These are phyloP conservation scores for Calypte anna DNA, from an alignment of 2,113 vertebrate genomes.

Conservation along the genomic window DNA sequence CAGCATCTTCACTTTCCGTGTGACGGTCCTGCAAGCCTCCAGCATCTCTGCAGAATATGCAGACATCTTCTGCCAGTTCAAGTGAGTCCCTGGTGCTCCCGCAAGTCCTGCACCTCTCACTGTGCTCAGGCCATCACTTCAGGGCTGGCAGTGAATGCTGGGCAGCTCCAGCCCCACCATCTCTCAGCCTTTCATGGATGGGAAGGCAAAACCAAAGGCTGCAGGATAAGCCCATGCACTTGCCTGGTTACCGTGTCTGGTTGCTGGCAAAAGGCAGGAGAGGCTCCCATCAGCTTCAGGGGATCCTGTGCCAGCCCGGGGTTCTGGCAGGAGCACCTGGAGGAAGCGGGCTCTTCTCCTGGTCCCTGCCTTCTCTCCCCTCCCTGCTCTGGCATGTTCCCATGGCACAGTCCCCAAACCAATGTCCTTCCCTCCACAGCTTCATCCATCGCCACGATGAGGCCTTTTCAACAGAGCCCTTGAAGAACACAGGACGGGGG, in stretches of 20 bases:
- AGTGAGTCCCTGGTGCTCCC: conserved; percentile 74
- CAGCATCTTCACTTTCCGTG: conserved; percentile 93
- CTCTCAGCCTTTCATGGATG: not conserved
- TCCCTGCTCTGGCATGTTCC: rapidly evolving
- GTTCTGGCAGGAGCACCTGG: rapidly evolving
- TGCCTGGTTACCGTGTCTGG: no score
- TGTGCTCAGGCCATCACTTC: not conserved
- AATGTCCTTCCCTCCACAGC: conserved; percentile 67
- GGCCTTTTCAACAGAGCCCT: conserved; percentile 95
- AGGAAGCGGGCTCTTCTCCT: not conserved
- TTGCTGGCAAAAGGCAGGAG: not conserved
- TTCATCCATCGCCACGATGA: conserved; percentile 98
- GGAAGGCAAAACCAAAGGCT: not conserved
- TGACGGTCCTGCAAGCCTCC: conserved; percentile 95
- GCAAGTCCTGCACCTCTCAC: not conserved
- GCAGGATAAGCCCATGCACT: not conserved
- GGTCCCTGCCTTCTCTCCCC: not conserved
- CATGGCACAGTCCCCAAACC: not conserved
- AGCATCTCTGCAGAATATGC: conserved; percentile 97
- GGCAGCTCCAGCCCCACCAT: not conserved
- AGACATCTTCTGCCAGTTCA: conserved; percentile 99
- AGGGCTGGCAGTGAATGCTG: rapidly evolving
- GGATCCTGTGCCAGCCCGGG: not conserved
- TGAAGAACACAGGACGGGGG: conserved; percentile 95
- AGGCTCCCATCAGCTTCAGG: not conserved